A percentile compares a stretch with the other conserved stretches of the same genome.
Evolutionary conservation across 2,888 invertebrate genomes (phyloP).

Genomic region (Phyllotreta cruciferae): DNA sequence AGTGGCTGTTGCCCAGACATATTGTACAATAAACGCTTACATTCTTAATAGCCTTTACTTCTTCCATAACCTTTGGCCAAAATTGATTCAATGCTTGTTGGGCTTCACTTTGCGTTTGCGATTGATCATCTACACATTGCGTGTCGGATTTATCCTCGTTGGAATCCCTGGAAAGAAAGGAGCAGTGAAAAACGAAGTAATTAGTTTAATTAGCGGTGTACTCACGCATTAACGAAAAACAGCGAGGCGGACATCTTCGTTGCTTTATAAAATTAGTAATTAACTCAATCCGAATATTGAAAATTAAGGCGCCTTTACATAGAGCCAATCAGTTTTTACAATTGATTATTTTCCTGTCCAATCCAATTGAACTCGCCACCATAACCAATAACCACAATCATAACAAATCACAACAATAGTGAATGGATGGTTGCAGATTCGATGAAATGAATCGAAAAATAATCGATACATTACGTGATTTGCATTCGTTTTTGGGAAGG

Average conservation of each 20-base stretch:
- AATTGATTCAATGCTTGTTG: conserved; percentile 77
- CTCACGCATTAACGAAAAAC: conserved; percentile 77
- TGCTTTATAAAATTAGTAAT: conserved; percentile 10
- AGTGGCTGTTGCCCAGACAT: too few relatives aligned
- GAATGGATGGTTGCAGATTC: too few relatives aligned
- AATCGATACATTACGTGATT: too few relatives aligned
- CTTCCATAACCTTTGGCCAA: conserved; percentile 83
- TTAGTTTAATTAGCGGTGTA: conserved; percentile 51
- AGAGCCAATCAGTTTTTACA: conserved; percentile 43
- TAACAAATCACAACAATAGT: too few relatives aligned
- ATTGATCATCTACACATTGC: conserved; percentile 53
- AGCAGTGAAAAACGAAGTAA: background rate
- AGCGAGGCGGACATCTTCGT: conserved; percentile 63
- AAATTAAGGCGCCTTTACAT: conserved; percentile 42
- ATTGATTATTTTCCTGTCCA: conserved; percentile 28
- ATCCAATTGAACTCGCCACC: conserved; percentile 40
- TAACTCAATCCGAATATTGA: conserved; percentile 24
- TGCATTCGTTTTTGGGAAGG: too few relatives aligned
- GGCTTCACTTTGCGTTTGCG: conserved; percentile 68
- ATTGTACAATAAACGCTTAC: conserved; percentile 61
- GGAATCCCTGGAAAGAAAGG: conserved; percentile 38
- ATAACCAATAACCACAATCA: conserved; percentile 15
- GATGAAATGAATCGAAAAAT: too few relatives aligned
- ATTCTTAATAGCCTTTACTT: conserved; percentile 77
- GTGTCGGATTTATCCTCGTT: conserved; percentile 54